Conservation (phyloP, 2,797 vertebrate genomes). For the Pelochelys cantorii region DNA sequence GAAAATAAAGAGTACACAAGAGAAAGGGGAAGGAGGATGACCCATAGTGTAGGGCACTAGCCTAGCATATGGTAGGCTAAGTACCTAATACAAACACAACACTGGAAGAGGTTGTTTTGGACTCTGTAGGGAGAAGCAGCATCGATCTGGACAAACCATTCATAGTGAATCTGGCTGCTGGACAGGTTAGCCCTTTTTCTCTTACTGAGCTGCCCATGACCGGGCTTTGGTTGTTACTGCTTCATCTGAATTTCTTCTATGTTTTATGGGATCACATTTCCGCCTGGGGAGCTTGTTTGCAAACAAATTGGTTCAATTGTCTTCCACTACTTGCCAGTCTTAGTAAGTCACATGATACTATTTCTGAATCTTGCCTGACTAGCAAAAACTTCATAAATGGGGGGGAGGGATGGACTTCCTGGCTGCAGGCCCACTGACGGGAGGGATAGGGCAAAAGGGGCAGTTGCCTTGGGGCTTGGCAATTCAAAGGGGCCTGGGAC, state of each 20-base stretch:
- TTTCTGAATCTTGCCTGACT: background rate
- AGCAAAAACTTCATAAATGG: background rate
- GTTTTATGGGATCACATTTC: rapidly evolving
- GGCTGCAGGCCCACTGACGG: too few relatives aligned
- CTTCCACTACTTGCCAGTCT: background rate
- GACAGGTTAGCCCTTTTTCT: background rate
- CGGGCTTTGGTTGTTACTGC: background rate
- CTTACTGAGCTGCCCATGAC: background rate
- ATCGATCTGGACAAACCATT: background rate
- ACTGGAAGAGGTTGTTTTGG: background rate
- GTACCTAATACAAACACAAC: background rate
- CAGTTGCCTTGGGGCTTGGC: too few relatives aligned
- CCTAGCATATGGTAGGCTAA: background rate
- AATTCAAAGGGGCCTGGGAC: too few relatives aligned
- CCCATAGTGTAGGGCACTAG: background rate
- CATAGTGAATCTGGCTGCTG: background rate
- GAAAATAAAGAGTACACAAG: background rate
- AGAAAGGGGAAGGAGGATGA: rapidly evolving
- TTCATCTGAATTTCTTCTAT: background rate
- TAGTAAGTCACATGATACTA: background rate
- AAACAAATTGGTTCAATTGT: background rate
- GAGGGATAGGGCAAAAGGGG: too few relatives aligned
- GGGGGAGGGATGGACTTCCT: background rate
- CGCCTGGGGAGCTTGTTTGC: background rate
- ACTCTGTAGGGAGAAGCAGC: background rate